phyloP scores from a whole-genome alignment of 2,113 vertebrate species.

The Scalopus aquaticus region DNA sequence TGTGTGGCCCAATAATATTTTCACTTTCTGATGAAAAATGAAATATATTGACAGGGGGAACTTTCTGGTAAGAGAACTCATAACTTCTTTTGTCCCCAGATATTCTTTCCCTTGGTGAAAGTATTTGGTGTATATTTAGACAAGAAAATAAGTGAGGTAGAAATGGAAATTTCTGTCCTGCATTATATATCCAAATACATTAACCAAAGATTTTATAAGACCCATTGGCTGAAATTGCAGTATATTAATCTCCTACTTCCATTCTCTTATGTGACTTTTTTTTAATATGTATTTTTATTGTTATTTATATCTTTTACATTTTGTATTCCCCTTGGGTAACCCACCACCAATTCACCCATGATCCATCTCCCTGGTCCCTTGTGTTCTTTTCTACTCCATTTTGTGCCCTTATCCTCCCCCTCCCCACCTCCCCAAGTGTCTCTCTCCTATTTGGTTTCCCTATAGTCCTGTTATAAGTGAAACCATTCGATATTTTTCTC shows the following conservation, averaged over 20 bases:
- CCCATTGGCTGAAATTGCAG: not conserved
- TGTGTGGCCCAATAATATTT: not conserved
- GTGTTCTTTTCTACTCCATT: too few relatives aligned
- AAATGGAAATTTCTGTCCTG: not conserved
- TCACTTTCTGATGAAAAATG: slow-evolving; percentile 9
- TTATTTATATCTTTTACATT: too few relatives aligned
- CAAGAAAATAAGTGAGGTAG: not conserved
- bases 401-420: too few relatives aligned
- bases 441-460: too few relatives aligned
- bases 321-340: too few relatives aligned
- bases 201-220: not conserved
- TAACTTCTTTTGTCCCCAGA: not conserved
- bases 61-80: not conserved
- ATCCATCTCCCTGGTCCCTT: too few relatives aligned
- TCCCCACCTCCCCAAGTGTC: too few relatives aligned
- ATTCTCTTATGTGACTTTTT: too few relatives aligned
- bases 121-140: not conserved
- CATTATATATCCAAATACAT: not conserved
- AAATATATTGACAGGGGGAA: not conserved
- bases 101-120: not conserved
- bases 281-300: too few relatives aligned
- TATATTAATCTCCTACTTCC: not conserved
- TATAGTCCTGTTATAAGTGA: too few relatives aligned
- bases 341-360: too few relatives aligned
- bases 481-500: too few relatives aligned